Conservation (phyloP, 2,113 vertebrate species). For the Noturus placidus region DNA sequence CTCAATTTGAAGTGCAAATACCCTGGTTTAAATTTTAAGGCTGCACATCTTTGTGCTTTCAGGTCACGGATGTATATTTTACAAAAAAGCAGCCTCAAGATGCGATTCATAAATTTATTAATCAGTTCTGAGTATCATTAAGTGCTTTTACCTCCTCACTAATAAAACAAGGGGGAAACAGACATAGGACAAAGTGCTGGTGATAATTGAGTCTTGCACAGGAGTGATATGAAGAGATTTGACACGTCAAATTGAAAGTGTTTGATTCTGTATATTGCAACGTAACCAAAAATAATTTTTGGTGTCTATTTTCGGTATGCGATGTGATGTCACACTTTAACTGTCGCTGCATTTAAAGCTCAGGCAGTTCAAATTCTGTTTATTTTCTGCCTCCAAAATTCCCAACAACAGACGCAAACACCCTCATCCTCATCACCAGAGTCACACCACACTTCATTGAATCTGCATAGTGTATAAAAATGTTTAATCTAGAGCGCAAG, state of each 20-base stretch:
- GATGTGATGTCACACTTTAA: too few relatives aligned
- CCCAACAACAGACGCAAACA: background rate
- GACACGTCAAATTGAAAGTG: background rate
- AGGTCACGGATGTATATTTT: too few relatives aligned
- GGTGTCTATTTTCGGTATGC: too few relatives aligned
- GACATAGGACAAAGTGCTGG: background rate
- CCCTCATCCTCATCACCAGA: too few relatives aligned
- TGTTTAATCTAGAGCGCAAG: background rate
- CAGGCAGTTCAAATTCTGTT: background rate
- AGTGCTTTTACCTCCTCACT: too few relatives aligned
- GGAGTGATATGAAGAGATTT: background rate
- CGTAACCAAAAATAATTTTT: background rate
- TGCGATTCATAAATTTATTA: too few relatives aligned
- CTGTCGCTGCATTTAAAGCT: too few relatives aligned
- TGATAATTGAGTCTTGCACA: background rate
- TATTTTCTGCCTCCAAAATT: background rate
- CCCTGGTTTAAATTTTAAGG: background rate
- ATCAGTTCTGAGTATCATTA: too few relatives aligned
- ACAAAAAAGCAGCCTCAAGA: too few relatives aligned
- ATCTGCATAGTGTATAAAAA: background rate
- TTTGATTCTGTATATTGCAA: background rate
- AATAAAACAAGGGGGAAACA: too few relatives aligned
- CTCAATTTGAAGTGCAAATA: too few relatives aligned
- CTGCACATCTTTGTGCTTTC: background rate
- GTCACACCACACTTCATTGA: background rate